These are phyloP conservation scores for Apis laboriosa DNA, from an alignment of 1,140 invertebrate genomes.

Conservation along the genomic window DNA sequence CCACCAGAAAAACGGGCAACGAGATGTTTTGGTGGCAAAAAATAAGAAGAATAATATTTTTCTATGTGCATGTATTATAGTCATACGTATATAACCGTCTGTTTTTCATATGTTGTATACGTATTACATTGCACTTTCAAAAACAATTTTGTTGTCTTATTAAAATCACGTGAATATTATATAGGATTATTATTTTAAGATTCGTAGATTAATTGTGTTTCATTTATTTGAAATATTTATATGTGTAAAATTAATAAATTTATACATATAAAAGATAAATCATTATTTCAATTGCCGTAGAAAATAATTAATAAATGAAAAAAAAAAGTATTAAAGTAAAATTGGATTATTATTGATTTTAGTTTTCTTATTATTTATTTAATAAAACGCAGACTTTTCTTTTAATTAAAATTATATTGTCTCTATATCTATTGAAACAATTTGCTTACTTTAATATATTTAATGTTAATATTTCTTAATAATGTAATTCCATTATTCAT, in stretches of 20 bases:
- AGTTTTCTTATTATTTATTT: too few species aligned
- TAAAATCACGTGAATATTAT: background rate
- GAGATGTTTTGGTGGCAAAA: background rate
- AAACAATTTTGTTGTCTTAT: slow-evolving; percentile 3
- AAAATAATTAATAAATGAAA: background rate
- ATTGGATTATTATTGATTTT: too few species aligned
- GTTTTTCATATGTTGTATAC: background rate
- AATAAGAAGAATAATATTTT: background rate
- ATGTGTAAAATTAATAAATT: background rate
- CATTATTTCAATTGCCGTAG: background rate
- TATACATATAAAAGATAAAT: background rate
- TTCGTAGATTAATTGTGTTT: background rate
- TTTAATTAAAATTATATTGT: too few species aligned
- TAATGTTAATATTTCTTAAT: too few species aligned
- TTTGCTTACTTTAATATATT: too few species aligned
- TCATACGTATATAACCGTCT: background rate
- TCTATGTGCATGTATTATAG: too few species aligned
- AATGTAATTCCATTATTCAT: too few species aligned
- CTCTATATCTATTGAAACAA: too few species aligned
- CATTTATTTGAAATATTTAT: background rate
- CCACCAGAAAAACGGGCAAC: background rate
- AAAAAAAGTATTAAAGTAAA: too few species aligned
- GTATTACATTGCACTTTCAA: background rate
- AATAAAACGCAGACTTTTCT: too few species aligned
- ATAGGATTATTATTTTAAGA: background rate